A percentile compares a stretch with the other conserved stretches of the same genome.
Evolutionary conservation across 1,140 invertebrate genomes (phyloP).

Genomic region (Heliconius hewitsoni): DNA sequence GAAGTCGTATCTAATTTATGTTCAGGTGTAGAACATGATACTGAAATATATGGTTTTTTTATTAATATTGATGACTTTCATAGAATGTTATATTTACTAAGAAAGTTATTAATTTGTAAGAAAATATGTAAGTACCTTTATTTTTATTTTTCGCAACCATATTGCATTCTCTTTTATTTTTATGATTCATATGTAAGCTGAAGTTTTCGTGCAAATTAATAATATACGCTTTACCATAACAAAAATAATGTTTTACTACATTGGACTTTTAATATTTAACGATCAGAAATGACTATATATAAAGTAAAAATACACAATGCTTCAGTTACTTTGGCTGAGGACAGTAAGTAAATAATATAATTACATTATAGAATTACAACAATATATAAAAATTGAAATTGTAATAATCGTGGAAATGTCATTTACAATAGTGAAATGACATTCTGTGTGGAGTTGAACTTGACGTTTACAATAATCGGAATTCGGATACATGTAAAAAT

Average conservation of each 20-base stretch:
- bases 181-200: slow-evolving; percentile 20
- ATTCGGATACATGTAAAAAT: not conserved
- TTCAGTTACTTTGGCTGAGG: not conserved
- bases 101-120: not conserved
- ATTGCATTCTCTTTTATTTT: slow-evolving; percentile 40
- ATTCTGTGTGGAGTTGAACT: not conserved
- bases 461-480: not conserved
- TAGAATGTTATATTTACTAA: not conserved
- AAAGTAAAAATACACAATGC: not conserved
- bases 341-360: not conserved
- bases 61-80: no score
- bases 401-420: not conserved
- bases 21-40: slow-evolving; percentile 75
- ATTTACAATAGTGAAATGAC: not conserved
- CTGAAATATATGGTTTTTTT: slow-evolving; percentile 52
- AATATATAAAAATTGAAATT: not conserved
- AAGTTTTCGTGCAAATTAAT: slow-evolving; percentile 15
- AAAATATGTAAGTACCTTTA: slow-evolving; percentile 51
- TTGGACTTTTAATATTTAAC: not conserved
- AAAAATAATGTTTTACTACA: slow-evolving; percentile 10
- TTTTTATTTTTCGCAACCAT: slow-evolving; percentile 68
- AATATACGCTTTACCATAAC: not conserved
- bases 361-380: not conserved
- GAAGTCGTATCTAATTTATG: slow-evolving; percentile 66
- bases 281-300: not conserved